Conservation (phyloP, 1,140 invertebrate genomes). For the Pseudomyrmex gracilis region DNA sequence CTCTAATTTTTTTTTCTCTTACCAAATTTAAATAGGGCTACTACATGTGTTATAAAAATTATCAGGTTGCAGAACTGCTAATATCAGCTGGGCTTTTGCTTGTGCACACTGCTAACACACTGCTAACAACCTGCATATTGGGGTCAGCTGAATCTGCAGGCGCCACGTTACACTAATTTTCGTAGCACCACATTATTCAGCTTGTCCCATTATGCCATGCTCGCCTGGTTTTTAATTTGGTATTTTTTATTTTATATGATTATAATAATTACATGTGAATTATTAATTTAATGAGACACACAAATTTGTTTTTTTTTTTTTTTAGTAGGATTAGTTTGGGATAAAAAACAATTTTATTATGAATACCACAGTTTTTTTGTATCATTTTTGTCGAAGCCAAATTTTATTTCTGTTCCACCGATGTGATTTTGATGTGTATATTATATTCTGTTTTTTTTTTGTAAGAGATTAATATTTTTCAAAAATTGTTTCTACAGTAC, state of each 20-base stretch:
- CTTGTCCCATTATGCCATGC: conserved; percentile 83
- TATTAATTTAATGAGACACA: conserved; percentile 26
- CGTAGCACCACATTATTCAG: conserved; percentile 91
- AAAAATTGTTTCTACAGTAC: too few species aligned
- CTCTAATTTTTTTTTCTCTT: neutral
- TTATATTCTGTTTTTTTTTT: conserved; percentile 15
- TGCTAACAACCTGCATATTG: conserved; percentile 76
- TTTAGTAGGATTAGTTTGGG: conserved; percentile 9
- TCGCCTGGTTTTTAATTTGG: conserved; percentile 75
- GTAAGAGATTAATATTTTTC: too few species aligned
- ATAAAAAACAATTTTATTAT: conserved; percentile 24
- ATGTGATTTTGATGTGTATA: conserved; percentile 27
- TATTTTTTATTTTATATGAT: conserved; percentile 65
- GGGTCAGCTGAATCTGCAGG: conserved; percentile 86
- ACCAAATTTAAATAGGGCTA: conserved; percentile 24
- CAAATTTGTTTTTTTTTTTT: neutral
- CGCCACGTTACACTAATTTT: conserved; percentile 84
- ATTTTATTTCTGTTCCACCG: conserved; percentile 18
- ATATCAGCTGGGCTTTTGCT: conserved; percentile 72
- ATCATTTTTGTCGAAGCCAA: conserved; percentile 3
- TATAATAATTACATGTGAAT: neutral
- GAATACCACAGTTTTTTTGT: neutral
- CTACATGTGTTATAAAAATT: conserved; percentile 23
- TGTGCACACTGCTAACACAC: conserved; percentile 73
- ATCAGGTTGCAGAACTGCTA: conserved; percentile 44